phyloP scores from a whole-genome alignment of 2,797 vertebrate genomes.

The Morus bassanus region DNA sequence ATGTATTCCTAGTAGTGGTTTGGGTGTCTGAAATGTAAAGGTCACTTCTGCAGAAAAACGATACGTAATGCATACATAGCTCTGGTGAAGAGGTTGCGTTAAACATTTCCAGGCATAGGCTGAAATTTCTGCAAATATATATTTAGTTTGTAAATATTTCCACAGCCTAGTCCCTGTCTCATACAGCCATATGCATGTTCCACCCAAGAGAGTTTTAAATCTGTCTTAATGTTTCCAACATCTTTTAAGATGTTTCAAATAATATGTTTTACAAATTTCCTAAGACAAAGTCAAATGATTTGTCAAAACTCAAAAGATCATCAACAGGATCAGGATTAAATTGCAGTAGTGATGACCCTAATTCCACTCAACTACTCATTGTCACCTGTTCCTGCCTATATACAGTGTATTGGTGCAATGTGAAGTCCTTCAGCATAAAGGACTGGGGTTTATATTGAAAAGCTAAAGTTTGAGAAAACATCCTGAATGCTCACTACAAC shows the following conservation, averaged over 20 bases:
- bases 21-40: neutral
- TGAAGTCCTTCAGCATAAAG: neutral
- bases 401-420: neutral
- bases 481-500: neutral
- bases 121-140: neutral
- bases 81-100: neutral
- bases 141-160: neutral
- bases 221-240: neutral
- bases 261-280: neutral
- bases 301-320: neutral
- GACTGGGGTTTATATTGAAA: neutral
- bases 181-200: neutral
- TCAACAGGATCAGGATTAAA: neutral
- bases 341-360: neutral
- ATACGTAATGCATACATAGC: neutral
- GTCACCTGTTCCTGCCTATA: neutral
- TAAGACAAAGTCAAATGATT: neutral
- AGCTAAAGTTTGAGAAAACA: neutral
- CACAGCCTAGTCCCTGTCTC: neutral
- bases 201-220: neutral
- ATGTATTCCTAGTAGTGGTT: fast-evolving
- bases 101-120: neutral
- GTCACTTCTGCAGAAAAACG: neutral
- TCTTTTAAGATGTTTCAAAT: neutral
- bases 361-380: neutral